Evolutionary conservation across 92 coral and sea anemone species (phyloP).

Genomic region (Epizoanthus scotinus): DNA sequence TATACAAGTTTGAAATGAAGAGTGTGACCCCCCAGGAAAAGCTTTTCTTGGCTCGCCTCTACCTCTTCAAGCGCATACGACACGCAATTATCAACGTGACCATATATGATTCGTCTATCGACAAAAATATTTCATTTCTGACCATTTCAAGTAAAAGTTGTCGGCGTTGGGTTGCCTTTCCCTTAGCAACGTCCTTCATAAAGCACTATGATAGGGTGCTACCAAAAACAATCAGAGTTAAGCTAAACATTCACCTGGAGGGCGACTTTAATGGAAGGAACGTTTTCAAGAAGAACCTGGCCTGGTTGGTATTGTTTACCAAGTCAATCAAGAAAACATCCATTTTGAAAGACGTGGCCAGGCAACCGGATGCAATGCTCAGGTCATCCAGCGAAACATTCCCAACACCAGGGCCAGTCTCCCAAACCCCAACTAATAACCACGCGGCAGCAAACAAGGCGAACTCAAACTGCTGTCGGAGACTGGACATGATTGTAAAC

Average conservation of each 20-base stretch:
- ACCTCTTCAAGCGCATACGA: constrained; percentile 17
- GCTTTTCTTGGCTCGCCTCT: constrained; percentile 22
- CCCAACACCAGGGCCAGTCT: not conserved
- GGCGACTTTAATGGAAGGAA: not conserved
- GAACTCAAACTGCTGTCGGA: not conserved
- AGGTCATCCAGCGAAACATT: not conserved
- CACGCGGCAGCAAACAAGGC: not conserved
- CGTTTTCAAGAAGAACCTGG: not conserved
- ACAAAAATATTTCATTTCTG: not conserved
- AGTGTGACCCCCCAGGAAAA: not conserved
- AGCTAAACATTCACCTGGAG: not conserved
- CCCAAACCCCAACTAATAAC: too few species aligned
- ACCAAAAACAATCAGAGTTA: not conserved
- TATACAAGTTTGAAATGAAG: not conserved
- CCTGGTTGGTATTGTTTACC: constrained; percentile 20
- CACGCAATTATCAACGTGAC: not conserved
- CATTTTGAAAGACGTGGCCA: not conserved
- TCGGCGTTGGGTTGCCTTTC: constrained; percentile 26
- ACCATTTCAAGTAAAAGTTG: constrained; percentile 3
- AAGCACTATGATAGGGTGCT: not conserved
- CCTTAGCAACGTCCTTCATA: constrained; percentile 17
- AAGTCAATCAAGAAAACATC: not conserved
- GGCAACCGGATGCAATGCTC: not conserved
- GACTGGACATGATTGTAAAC: not conserved
- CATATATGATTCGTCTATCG: not conserved